Evolutionary conservation across 2,888 invertebrate genomes (phyloP).

Genomic region (Laspeyria flexula): DNA sequence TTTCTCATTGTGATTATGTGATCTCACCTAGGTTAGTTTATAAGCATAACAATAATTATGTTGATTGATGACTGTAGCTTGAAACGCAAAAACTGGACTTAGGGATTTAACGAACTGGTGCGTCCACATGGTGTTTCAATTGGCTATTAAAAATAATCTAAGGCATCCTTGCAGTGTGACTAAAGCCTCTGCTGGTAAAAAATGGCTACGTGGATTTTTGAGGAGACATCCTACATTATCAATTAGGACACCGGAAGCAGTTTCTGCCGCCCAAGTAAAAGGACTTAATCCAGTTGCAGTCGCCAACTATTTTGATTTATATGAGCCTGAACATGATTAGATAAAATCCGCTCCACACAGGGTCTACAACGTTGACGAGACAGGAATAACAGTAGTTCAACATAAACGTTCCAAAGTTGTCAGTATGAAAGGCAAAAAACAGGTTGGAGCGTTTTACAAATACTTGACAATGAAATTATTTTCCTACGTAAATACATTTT

Average conservation of each 20-base stretch:
- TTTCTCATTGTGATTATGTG: too few relatives aligned
- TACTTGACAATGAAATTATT: too few relatives aligned
- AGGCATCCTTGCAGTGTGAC: constrained; percentile 1
- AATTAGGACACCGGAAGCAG: constrained; percentile 16
- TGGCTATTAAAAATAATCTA: background rate
- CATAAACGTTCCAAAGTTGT: background rate
- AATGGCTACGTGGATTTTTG: background rate
- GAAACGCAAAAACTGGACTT: too few relatives aligned
- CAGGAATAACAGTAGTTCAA: background rate
- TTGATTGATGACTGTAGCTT: too few relatives aligned
- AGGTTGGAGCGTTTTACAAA: constrained; percentile 29
- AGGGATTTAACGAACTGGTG: too few relatives aligned
- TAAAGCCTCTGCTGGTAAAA: background rate
- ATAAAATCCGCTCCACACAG: background rate
- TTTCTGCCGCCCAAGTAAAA: constrained; percentile 20
- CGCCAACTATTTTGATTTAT: constrained; percentile 3
- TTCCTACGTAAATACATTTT: too few relatives aligned
- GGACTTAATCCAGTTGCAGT: constrained; percentile 19
- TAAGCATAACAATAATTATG: too few relatives aligned
- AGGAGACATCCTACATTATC: constrained; percentile 3
- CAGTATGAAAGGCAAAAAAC: constrained; percentile 20
- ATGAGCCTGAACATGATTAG: background rate
- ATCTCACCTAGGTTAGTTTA: too few relatives aligned
- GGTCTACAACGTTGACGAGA: background rate
- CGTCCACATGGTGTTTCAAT: background rate